Evolutionary conservation across 2,797 vertebrate genomes (phyloP).

Genomic region (Heliangelus exortis): DNA sequence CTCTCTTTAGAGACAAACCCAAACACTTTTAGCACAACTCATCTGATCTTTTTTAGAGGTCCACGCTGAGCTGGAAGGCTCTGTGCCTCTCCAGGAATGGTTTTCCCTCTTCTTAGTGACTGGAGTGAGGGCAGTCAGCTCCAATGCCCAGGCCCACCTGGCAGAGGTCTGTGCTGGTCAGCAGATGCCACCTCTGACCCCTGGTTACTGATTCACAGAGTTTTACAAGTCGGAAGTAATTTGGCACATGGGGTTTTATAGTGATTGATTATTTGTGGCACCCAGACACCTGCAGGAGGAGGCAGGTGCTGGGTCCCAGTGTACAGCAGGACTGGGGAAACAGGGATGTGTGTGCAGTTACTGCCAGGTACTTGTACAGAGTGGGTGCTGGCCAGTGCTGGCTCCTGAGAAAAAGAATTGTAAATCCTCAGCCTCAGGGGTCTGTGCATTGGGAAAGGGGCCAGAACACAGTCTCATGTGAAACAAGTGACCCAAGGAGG

Average conservation of each 20-base stretch:
- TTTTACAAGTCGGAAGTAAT: neutral
- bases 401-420: neutral
- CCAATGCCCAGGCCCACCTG: neutral
- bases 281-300: neutral
- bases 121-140: neutral
- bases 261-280: neutral
- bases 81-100: fast-evolving
- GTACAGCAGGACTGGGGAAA: neutral
- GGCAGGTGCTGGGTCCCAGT: fast-evolving
- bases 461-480: fast-evolving
- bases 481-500: neutral
- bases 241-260: neutral
- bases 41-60: neutral
- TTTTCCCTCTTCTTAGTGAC: neutral
- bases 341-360: neutral
- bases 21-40: neutral
- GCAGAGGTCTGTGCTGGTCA: neutral
- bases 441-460: neutral
- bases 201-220: neutral
- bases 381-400: fast-evolving
- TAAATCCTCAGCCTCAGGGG: neutral
- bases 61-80: neutral
- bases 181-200: neutral
- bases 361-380: fast-evolving
- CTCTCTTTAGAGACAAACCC: neutral